Conservation (phyloP, 2,797 vertebrate species). For the Pseudomugil gertrudae region DNA sequence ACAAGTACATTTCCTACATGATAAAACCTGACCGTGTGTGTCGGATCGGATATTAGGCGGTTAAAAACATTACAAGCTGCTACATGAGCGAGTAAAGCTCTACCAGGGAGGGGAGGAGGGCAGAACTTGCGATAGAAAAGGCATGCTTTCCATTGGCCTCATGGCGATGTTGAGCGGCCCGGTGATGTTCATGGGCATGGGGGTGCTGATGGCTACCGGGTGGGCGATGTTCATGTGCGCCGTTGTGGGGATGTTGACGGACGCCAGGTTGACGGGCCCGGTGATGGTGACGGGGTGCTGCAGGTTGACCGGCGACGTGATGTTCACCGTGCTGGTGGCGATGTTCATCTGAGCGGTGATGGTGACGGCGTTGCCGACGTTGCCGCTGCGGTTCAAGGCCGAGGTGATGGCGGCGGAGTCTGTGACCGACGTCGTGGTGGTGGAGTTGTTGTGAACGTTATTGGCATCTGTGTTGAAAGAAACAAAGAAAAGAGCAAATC, state of each 20-base stretch:
- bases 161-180: constrained; percentile 93
- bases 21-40: no score
- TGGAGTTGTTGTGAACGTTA: constrained; percentile 78
- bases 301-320: constrained; percentile 91
- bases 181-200: constrained; percentile 92
- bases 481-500: constrained; percentile 18
- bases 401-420: constrained; percentile 72
- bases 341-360: constrained; percentile 98
- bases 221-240: constrained; percentile 94
- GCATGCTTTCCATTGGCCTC: constrained; percentile 88
- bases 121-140: constrained; percentile 96
- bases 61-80: constrained; percentile 40
- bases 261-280: constrained; percentile 93
- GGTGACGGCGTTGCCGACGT: constrained; percentile 86
- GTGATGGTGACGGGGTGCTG: constrained; percentile 96
- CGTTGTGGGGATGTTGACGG: constrained; percentile 80
- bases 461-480: constrained; percentile 71
- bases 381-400: constrained; percentile 71
- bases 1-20: no score
- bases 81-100: constrained; percentile 45
- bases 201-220: constrained; percentile 94
- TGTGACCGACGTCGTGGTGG: constrained; percentile 66
- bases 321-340: constrained; percentile 93
- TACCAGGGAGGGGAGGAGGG: constrained; percentile 97
- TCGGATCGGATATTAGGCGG: constrained; percentile 36